These are phyloP conservation scores for Lottia scabra DNA, from an alignment of 2,888 invertebrate genomes.

Conservation along the genomic window DNA sequence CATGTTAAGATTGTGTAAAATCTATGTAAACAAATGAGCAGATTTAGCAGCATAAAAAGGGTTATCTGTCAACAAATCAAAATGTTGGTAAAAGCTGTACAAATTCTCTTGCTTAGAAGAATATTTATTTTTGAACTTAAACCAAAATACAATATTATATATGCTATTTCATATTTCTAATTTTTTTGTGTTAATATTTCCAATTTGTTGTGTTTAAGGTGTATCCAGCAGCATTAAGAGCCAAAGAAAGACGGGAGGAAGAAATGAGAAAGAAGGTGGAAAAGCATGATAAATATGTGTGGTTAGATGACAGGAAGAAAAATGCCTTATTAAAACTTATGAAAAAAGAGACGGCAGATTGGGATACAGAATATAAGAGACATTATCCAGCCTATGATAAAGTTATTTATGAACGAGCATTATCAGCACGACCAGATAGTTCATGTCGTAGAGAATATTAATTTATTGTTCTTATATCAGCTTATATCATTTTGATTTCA, in stretches of 20 bases:
- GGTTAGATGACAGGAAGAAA: constrained; percentile 37
- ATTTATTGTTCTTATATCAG: too few species aligned
- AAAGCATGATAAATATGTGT: constrained; percentile 4
- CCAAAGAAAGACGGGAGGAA: constrained; percentile 32
- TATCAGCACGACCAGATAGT: constrained; percentile 26
- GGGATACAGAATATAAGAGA: constrained; percentile 47
- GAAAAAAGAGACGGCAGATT: constrained; percentile 38
- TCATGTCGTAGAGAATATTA: not conserved
- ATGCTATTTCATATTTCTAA: too few species aligned
- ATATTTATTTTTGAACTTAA: too few species aligned
- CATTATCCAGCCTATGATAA: constrained; percentile 41
- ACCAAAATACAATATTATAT: too few species aligned
- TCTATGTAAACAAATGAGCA: too few species aligned
- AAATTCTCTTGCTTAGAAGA: too few species aligned
- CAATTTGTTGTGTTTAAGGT: constrained; percentile 27
- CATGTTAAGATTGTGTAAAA: too few species aligned
- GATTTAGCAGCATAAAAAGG: too few species aligned
- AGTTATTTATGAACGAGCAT: constrained; percentile 34
- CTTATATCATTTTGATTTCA: too few species aligned
- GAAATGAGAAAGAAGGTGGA: constrained; percentile 27
- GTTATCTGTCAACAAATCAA: too few species aligned
- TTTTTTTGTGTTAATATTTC: too few species aligned
- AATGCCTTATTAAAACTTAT: constrained; percentile 37
- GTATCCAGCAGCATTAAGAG: constrained; percentile 45
- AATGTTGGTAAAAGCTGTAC: too few species aligned